A percentile compares a stretch with the other conserved stretches of the same genome.
These are phyloP conservation scores for Stenolophus ochropezus DNA, from an alignment of 2,888 invertebrate genomes.

Conservation along the genomic window DNA sequence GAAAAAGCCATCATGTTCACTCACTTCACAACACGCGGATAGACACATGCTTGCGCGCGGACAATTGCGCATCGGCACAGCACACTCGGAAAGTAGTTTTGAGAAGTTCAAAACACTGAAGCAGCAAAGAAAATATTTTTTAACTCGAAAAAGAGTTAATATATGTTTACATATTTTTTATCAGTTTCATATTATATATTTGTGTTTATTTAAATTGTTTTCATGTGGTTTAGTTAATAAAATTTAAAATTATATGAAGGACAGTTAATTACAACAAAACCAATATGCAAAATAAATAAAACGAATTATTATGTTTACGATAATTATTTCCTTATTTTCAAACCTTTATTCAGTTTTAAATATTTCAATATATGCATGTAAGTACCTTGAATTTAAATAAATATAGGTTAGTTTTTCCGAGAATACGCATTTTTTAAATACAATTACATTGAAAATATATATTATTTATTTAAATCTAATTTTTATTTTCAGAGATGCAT, in stretches of 20 bases:
- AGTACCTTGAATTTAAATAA: no score
- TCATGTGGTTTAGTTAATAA: background rate
- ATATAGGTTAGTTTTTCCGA: no score
- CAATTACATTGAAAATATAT: no score
- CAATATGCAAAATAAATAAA: background rate
- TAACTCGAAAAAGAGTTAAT: no score
- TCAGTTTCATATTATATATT: background rate
- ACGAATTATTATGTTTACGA: background rate
- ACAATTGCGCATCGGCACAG: constrained; percentile 11
- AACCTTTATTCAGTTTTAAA: background rate
- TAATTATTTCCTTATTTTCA: constrained; percentile 2
- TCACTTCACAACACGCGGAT: constrained; percentile 10
- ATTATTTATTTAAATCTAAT: no score
- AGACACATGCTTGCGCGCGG: constrained; percentile 5
- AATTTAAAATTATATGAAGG: background rate
- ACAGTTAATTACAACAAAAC: background rate
- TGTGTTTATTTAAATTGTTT: background rate
- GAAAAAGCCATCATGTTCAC: constrained; percentile 49
- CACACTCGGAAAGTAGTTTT: constrained; percentile 5
- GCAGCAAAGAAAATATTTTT: background rate
- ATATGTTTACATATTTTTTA: background rate
- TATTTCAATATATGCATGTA: no score
- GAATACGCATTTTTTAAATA: no score
- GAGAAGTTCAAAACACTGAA: background rate
- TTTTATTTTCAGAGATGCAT: no score